These are phyloP conservation scores for Aphelinus atriplicis DNA, from an alignment of 1,140 invertebrate species.

Conservation along the genomic window DNA sequence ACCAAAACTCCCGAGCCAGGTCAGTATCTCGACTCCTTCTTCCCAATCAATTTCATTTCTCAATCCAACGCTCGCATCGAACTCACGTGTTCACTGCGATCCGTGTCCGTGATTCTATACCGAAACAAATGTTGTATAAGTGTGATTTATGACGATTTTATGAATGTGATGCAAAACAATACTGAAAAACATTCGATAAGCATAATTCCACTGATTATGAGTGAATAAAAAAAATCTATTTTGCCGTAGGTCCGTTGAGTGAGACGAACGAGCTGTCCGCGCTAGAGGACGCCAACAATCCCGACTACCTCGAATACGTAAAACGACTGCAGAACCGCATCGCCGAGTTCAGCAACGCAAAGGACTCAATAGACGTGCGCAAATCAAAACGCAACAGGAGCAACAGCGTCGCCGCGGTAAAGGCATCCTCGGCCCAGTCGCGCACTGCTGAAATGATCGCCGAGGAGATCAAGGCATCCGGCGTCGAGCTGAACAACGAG, in stretches of 20 bases:
- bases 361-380: conserved; percentile 76
- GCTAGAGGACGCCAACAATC: conserved; percentile 55
- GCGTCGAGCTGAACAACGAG: conserved; percentile 31
- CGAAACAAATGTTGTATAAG: too few species aligned
- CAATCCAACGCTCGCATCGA: too few species aligned
- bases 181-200: too few species aligned
- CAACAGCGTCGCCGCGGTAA: conserved; percentile 56
- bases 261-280: neutral
- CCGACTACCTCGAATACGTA: conserved; percentile 74
- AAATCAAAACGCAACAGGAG: conserved; percentile 70
- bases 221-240: too few species aligned
- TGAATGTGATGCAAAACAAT: too few species aligned
- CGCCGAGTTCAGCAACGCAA: conserved; percentile 76
- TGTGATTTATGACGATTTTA: too few species aligned
- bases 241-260: neutral
- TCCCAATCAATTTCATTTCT: too few species aligned
- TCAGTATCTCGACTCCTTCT: neutral
- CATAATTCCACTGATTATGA: too few species aligned
- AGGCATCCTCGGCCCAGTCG: conserved; percentile 48
- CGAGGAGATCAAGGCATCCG: conserved; percentile 57
- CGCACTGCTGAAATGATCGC: conserved; percentile 61
- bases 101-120: too few species aligned
- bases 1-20: conserved; percentile 20
- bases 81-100: too few species aligned
- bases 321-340: conserved; percentile 75